Evolutionary conservation across 2,888 invertebrate genomes (phyloP), one percentile per base, ranked within the genome.

Genomic region (Leistus spinibarbis): DNA sequence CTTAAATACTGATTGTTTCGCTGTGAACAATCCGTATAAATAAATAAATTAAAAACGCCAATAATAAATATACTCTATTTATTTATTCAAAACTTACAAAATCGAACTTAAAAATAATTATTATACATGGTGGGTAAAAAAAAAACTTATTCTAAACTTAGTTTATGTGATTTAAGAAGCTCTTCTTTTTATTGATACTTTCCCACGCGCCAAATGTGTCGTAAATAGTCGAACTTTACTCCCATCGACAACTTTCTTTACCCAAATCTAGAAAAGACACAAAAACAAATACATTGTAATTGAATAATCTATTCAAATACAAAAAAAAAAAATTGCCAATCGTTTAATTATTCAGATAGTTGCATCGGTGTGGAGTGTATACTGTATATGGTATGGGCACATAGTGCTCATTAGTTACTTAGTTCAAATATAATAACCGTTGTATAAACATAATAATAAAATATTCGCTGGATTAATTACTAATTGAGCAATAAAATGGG

Each of bases 141-240:
- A 40, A 40, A 40, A 4, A 7, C 40, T 17, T 57, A 19, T 57
- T 57, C 57, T 57, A 19, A 57, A 56, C 17, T 3, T 56, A 5
- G 56, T 56, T 53, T 53, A 57, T 7, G 10, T 0, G 7, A 2
- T 53, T 84, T 90, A 94, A 62, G 93, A 92, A 16, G 95, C 95
- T 80, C 97, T 89, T 79, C 96, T 88, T 83, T 96, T 95, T 80
- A 97, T 92, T 20, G 94, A 91, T 82, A 95, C 92, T 87, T 96
- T 97, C 17, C 97, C 97, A 80, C 95, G 92, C 77, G 93, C 92
- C 79, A 98, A 86, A 83, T 96, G 94, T 1, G 93, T 91, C 80
- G 95, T 90, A 83, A 92, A 95, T 83, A 98, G 95, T 84, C 94
- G 89, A 19, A 96, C 90, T 86, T 96, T 94, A 78, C 91, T 92